These are phyloP conservation scores for Sabellastarte sp. DNA, from an alignment of 2,888 invertebrate genomes.

Conservation along the genomic window DNA sequence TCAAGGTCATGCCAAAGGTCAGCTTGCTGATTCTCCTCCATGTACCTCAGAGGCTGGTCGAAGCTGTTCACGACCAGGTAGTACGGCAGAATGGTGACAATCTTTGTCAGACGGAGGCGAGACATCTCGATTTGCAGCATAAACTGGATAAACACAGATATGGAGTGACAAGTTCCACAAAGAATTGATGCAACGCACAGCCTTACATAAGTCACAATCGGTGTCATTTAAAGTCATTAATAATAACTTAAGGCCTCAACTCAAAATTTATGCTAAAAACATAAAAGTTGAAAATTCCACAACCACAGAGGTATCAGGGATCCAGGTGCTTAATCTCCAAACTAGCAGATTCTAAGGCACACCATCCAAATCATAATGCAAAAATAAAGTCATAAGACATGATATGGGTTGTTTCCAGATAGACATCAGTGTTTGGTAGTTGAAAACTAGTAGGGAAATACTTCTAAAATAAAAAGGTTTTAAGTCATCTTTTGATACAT, in stretches of 20 bases:
- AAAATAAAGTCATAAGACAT: too few relatives aligned
- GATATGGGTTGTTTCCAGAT: too few relatives aligned
- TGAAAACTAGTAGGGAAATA: too few relatives aligned
- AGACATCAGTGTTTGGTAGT: too few relatives aligned
- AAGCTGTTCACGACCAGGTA: conserved; percentile 72
- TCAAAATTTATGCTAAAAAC: not conserved
- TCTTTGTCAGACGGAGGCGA: conserved; percentile 73
- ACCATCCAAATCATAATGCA: too few relatives aligned
- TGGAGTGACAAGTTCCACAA: not conserved
- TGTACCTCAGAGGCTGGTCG: conserved; percentile 67
- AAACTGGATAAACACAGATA: conserved; percentile 59
- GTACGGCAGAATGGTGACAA: conserved; percentile 76
- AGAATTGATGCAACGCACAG: not conserved
- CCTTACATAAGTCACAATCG: not conserved
- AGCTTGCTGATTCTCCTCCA: conserved; percentile 82
- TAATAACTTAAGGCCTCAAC: not conserved
- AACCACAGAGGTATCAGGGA: too few relatives aligned
- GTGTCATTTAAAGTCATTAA: too few relatives aligned
- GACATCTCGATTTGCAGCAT: conserved; percentile 72
- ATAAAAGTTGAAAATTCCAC: not conserved
- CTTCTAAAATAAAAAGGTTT: too few relatives aligned
- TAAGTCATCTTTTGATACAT: too few relatives aligned
- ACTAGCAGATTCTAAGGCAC: too few relatives aligned
- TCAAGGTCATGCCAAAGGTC: conserved; percentile 79
- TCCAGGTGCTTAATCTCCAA: too few relatives aligned